A percentile compares a stretch with the other conserved stretches of the same genome.
These are phyloP conservation scores for Dicentrarchus labrax DNA, from an alignment of 2,113 vertebrate genomes.

Conservation along the genomic window DNA sequence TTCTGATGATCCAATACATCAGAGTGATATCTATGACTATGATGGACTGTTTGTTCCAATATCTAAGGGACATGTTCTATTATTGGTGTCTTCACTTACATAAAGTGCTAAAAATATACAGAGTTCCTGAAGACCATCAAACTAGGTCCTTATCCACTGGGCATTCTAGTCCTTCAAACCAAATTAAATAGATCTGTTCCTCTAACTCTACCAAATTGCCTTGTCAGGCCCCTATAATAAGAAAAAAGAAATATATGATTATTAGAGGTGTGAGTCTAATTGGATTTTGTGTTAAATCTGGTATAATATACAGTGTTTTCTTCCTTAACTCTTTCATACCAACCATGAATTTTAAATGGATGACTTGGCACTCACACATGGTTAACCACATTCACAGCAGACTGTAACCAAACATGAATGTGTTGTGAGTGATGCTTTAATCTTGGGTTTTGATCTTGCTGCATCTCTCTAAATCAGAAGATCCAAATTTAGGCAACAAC, in stretches of 20 bases:
- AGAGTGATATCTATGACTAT: not conserved
- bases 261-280: not conserved
- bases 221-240: not conserved
- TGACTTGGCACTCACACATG: not conserved
- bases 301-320: not conserved
- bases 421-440: not conserved
- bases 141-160: not conserved
- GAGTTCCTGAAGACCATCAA: not conserved
- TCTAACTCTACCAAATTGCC: not conserved
- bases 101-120: not conserved
- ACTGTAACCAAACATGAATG: not conserved
- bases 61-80: not conserved
- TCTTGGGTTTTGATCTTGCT: not conserved
- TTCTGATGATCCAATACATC: not conserved
- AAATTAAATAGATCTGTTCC: not conserved
- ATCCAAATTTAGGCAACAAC: not conserved
- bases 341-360: not conserved
- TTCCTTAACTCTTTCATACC: not conserved
- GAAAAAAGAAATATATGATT: not conserved
- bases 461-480: not conserved
- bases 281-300: not conserved
- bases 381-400: slow-evolving; percentile 1
- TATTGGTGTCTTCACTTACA: not conserved
- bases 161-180: not conserved
- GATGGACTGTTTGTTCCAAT: not conserved